phyloP scores from a whole-genome alignment of 2,113 vertebrate genomes.

The Amia ocellicauda region DNA sequence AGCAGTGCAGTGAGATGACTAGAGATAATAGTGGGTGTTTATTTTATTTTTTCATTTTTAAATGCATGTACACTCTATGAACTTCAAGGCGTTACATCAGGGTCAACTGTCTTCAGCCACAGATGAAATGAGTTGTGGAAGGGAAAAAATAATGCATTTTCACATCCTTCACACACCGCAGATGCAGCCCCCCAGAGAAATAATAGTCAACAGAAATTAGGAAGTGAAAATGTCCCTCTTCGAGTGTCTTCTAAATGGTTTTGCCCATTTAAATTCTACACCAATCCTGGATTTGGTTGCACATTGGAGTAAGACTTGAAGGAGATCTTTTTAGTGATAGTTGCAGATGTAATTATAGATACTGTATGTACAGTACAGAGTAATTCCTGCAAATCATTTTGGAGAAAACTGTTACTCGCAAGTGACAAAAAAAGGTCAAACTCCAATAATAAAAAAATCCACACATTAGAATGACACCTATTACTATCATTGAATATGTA shows the following conservation, averaged over 20 bases:
- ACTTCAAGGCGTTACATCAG: background rate
- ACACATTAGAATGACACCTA: too few species aligned
- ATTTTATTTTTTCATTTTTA: background rate
- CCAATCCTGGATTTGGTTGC: background rate
- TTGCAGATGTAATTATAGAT: constrained; percentile 18
- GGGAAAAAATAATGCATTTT: background rate
- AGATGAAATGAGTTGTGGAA: background rate
- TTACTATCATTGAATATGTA: too few species aligned
- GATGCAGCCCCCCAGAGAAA: background rate
- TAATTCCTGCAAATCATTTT: background rate
- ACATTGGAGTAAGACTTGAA: background rate
- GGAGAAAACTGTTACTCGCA: too few species aligned
- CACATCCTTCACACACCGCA: background rate
- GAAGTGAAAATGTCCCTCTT: constrained; percentile 1
- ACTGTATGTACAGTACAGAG: background rate
- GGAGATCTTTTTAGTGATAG: constrained; percentile 1
- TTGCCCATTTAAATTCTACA: background rate
- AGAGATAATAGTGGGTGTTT: too few species aligned
- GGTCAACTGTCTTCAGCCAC: background rate
- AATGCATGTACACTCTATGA: background rate
- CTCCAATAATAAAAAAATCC: too few species aligned
- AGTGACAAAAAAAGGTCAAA: too few species aligned
- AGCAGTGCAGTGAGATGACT: too few species aligned
- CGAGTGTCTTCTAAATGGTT: constrained; percentile 1
- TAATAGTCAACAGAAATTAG: background rate